Evolutionary conservation across 2,888 invertebrate genomes (phyloP), one percentile per base, ranked within the genome.

Genomic region (Lasioglossum figueresi): DNA sequence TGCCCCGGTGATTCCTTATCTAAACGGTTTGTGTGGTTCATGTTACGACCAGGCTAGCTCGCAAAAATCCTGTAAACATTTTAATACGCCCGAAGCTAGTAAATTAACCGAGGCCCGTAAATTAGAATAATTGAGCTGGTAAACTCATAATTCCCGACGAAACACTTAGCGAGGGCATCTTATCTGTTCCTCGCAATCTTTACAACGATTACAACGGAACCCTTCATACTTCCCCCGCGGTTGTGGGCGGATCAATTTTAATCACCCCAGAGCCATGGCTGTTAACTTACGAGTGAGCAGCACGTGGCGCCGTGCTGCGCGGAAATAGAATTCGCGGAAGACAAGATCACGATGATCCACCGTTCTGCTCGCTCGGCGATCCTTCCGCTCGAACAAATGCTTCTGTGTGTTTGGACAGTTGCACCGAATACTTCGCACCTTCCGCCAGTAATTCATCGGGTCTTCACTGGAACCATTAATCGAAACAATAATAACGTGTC

Each of bases 311-410:
- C 34, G 14, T 31, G 31, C 27, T 31, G 34, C 74, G 66, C 77
- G 63, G 78, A 86, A 88, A 88, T 90, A 88, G 88, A 88, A 83
- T 90, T 88, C 88, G 75, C 80, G 48, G 88, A 88, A 88, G 70
- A 68, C 81, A 79, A 81, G 70, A 43, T 83, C 68, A 31, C 43
- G 70, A 88, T 85, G 77, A 82, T 80, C 80, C 82, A 71, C 75
- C 79, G 83, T 63, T 63, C 63, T 63, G 59, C 71, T 63, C 81
- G 23, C 34, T 31, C n/a, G 59, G 59, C 63, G 34, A 76, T 82
- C 79, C 56, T 79, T 79, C 45, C 72, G 80, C 45, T 37, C 76
- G 37, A 73, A 76, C 71, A 43, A 79, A 34, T 56, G 75, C 59
- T 43, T 68, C 34, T 75, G 59, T 43, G 63, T 84, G 75, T 84